A percentile compares a stretch with the other conserved stretches of the same genome.
These are phyloP conservation scores for Cololabis saira DNA, from an alignment of 2,113 vertebrate genomes.

Conservation along the genomic window DNA sequence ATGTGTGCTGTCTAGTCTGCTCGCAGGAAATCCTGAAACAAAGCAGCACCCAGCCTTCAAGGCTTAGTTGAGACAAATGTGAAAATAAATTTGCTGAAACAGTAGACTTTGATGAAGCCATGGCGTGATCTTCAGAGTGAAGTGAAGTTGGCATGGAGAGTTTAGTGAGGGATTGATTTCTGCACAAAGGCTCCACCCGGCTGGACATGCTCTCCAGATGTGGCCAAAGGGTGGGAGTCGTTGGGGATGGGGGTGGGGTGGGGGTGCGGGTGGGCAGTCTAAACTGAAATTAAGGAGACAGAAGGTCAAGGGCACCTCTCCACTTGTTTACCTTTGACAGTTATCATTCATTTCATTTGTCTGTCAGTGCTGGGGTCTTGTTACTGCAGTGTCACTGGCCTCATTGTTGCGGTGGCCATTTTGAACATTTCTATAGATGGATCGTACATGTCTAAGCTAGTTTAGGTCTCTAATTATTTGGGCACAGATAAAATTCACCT, in stretches of 20 bases:
- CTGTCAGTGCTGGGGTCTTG: conserved; percentile 75
- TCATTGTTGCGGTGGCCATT: conserved; percentile 32
- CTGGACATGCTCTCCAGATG: conserved; percentile 70
- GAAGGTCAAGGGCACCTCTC: conserved; percentile 79
- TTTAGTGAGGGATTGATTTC: conserved; percentile 17
- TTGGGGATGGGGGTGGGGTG: background rate
- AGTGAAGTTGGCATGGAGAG: background rate
- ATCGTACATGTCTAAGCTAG: background rate
- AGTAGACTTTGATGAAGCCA: conserved; percentile 25
- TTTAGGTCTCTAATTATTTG: background rate
- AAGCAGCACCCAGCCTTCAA: conserved; percentile 7
- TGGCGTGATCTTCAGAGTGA: conserved; percentile 4
- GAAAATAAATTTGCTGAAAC: conserved; percentile 42
- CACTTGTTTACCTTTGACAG: conserved; percentile 78
- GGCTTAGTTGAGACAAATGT: conserved; percentile 37
- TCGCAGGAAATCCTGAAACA: conserved; percentile 43
- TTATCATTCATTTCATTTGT: conserved; percentile 84
- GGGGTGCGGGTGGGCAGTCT: conserved; percentile 26
- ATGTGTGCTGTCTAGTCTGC: conserved; percentile 50
- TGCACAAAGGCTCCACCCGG: conserved; percentile 1
- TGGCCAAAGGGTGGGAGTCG: conserved; percentile 59
- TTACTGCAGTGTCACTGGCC: conserved; percentile 68
- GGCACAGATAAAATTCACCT: background rate
- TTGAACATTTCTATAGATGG: conserved; percentile 21
- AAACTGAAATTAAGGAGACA: conserved; percentile 71